phyloP scores from a whole-genome alignment of 2,888 invertebrate species.

The Ornithoptera priamus region DNA sequence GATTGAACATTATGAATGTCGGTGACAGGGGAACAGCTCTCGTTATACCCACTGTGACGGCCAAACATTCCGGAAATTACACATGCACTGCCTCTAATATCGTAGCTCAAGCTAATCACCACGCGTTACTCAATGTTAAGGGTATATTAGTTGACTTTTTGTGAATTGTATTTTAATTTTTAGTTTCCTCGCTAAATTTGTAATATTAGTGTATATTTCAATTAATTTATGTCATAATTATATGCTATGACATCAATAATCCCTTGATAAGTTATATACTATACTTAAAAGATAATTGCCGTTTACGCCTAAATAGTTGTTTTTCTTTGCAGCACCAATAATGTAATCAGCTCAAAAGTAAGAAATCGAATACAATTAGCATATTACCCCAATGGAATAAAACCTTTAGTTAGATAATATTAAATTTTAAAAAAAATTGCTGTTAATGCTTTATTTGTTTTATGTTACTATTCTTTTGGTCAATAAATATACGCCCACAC shows the following conservation, averaged over 20 bases:
- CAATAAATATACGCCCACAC: background rate
- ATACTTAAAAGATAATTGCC: background rate
- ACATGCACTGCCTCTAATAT: constrained; percentile 83
- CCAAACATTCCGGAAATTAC: constrained; percentile 84
- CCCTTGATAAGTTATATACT: background rate
- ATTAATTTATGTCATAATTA: background rate
- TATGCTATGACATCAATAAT: background rate
- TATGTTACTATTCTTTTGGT: background rate
- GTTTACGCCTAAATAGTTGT: background rate
- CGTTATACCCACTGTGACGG: constrained; percentile 85
- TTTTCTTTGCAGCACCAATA: background rate
- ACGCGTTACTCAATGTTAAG: constrained; percentile 82
- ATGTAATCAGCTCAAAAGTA: background rate
- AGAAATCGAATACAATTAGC: background rate
- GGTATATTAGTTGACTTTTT: constrained; percentile 68
- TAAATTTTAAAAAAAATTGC: no score
- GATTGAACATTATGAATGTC: constrained; percentile 82
- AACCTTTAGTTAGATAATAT: background rate
- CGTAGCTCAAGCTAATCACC: constrained; percentile 81
- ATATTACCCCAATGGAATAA: background rate
- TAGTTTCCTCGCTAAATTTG: constrained; percentile 40
- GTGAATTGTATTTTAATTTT: constrained; percentile 52
- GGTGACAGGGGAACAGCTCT: constrained; percentile 83
- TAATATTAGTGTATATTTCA: background rate
- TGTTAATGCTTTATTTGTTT: background rate